These are phyloP conservation scores for Plagodis pulveraria DNA, from an alignment of 2,888 invertebrate species.

Conservation along the genomic window DNA sequence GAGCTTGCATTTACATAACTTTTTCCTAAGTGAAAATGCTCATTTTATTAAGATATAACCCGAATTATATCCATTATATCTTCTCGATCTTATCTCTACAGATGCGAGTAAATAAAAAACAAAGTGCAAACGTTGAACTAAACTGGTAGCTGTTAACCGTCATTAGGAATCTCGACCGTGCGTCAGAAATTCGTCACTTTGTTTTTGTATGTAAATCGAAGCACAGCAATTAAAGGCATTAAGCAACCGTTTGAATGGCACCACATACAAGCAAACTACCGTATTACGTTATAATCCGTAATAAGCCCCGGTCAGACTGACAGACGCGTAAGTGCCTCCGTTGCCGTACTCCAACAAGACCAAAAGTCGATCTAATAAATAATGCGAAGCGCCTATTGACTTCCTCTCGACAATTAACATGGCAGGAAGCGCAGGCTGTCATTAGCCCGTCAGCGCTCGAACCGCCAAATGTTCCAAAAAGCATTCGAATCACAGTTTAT, in stretches of 20 bases:
- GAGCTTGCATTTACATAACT: too few relatives aligned
- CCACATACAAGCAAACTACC: constrained; percentile 75
- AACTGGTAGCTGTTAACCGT: constrained; percentile 43
- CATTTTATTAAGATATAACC: constrained; percentile 7
- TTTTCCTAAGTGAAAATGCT: background rate
- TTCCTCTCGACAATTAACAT: constrained; percentile 79
- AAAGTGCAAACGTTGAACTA: constrained; percentile 35
- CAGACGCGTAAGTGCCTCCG: constrained; percentile 76
- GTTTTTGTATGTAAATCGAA: constrained; percentile 52
- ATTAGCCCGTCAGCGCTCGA: constrained; percentile 80
- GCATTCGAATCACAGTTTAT: constrained; percentile 71
- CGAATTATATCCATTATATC: constrained; percentile 10
- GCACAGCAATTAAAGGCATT: constrained; percentile 71
- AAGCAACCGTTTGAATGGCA: constrained; percentile 71
- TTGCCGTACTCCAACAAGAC: constrained; percentile 67
- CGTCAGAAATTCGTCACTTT: constrained; percentile 47
- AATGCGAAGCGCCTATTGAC: constrained; percentile 76
- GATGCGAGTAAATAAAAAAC: constrained; percentile 33
- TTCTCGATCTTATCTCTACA: constrained; percentile 31
- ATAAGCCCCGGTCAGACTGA: constrained; percentile 72
- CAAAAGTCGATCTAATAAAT: constrained; percentile 75
- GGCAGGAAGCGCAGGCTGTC: constrained; percentile 80
- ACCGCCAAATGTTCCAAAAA: constrained; percentile 79
- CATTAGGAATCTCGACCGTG: constrained; percentile 42
- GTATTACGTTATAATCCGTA: constrained; percentile 82